Base-by-base conservation (phyloP, 2,888 invertebrate genomes). In the Chrysolina oricalcia region DNA sequence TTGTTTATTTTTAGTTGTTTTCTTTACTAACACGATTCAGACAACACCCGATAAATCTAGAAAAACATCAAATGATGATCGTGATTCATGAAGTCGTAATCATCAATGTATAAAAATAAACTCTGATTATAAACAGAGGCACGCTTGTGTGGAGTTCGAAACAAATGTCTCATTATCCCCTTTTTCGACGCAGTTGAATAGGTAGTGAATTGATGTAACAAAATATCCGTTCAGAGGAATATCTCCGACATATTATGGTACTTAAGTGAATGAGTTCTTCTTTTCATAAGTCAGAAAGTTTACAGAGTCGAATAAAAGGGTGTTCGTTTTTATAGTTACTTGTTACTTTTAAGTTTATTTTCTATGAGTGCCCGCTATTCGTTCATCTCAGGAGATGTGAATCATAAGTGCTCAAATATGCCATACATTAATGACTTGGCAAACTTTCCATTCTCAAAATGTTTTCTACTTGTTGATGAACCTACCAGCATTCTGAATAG, bases 31-130 rank as follows among this genome's bases (percentile, higher is more conserved):
- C 35, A 59, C 23, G 56, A 15, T 27, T 59, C 27, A 59, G 59
- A 59, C 59, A 59, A 59, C 59, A 59, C 17, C 15, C 27, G 59
- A 59, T 59, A 59, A 59, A 59, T 59, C 59, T n/a, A 27, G 15
- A 10, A 59, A 59, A 59, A 59, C 23, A 59, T n/a, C n/a, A 59
- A n/a, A 59, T 59, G 53, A 53, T 53, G 53, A 67, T 50, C 27
- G 50, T 67, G 67, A 50, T 50, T 67, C 67, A 67, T 35, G 50
- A 50, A 50, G 8, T 48, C 46, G 27, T 50, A 67, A 50, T 67
- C 67, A 50, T 67, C 48, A 27, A 13, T 17, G 59, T 15, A 67
- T 67, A 67, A 67, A 67, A 67, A 67, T 67, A 48, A 50, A 67
- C 67, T 67, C n/a, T 35, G 50, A 50, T 35, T 27, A 27, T 35